phyloP scores from a whole-genome alignment of 92 coral and sea anemone species.

The Umimayanthus chanpuru region DNA sequence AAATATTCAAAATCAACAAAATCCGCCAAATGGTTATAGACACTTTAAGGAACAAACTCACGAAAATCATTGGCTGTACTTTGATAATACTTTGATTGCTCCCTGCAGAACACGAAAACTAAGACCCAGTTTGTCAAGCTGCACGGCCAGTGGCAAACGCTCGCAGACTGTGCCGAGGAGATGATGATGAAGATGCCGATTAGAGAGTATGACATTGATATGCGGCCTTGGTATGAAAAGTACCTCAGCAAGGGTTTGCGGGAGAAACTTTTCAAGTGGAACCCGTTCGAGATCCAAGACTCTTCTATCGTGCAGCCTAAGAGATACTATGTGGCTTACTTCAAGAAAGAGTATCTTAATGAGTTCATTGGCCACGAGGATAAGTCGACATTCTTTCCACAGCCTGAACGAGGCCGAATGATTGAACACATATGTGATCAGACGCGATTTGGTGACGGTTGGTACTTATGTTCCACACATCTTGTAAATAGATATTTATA shows the following conservation, averaged over 20 bases:
- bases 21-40: no score
- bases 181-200: constrained; percentile 93
- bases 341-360: constrained; percentile 68
- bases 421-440: constrained; percentile 78
- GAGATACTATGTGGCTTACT: constrained; percentile 82
- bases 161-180: constrained; percentile 84
- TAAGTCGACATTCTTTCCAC: constrained; percentile 81
- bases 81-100: neutral
- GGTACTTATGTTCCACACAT: neutral
- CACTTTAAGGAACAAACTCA: no score
- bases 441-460: constrained; percentile 69
- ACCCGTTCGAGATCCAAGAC: constrained; percentile 80
- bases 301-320: constrained; percentile 57
- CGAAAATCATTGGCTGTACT: no score
- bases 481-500: no score
- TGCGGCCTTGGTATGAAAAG: constrained; percentile 68
- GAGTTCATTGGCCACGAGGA: constrained; percentile 78
- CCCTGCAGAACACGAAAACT: constrained; percentile 43
- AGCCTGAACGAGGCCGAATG: constrained; percentile 93
- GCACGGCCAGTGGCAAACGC: constrained; percentile 79
- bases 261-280: constrained; percentile 56
- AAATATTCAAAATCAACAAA: no score
- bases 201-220: constrained; percentile 70
- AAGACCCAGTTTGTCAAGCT: constrained; percentile 77
- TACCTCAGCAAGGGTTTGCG: constrained; percentile 60